Base-by-base conservation (phyloP, 2,888 invertebrate genomes). In the Dryadula phaetusa region DNA sequence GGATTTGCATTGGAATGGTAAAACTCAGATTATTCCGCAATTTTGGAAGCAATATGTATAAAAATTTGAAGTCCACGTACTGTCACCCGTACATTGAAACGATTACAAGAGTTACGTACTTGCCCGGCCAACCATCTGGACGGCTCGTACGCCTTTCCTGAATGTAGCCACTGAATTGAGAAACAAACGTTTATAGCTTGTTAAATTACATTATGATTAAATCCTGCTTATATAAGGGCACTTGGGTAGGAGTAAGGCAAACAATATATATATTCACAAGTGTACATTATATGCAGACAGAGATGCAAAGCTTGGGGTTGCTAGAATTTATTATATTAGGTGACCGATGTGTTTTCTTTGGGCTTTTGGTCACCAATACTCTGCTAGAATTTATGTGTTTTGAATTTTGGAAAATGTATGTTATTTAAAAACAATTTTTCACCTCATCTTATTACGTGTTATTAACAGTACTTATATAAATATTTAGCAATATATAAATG, bases 131-230 rank as follows among this genome's bases (percentile, higher is more conserved):
- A 98, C 97, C 96, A 98, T 97, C 95, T 98, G 98, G 94, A 99
- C 98, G 94, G 99, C 99, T 94, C 99, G 97, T 93, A 99, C 99
- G 95, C 99, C 99, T 95, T 99, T 99, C 96, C 99, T 98, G 97
- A 99, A 99, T 94, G 99, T 98, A 91, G 99, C 98, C 98, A 99
- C 99, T 99, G 95, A 93, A 93, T 88, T 90, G 88, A 90, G 87
- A 92, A 92, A 92, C 79, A 91, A 88, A 79, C 84, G 72, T 90
- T 84, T 84, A 82, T 84, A 84, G 75, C 81, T 78, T 75, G 76
- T 77, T 78, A 81, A 69, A 73, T 74, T 71, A 63, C 28, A 66
- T 69, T 62, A 63, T 64, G 49, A 68, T 53, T 64, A 40, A 37
- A 40, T 67, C 64, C 70, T 70, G 70, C 40, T 65, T 66, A 65